Evolutionary conservation across 2,113 vertebrate species (phyloP), one percentile per base, ranked within the genome.

Genomic region (Oreotragus oreotragus): DNA sequence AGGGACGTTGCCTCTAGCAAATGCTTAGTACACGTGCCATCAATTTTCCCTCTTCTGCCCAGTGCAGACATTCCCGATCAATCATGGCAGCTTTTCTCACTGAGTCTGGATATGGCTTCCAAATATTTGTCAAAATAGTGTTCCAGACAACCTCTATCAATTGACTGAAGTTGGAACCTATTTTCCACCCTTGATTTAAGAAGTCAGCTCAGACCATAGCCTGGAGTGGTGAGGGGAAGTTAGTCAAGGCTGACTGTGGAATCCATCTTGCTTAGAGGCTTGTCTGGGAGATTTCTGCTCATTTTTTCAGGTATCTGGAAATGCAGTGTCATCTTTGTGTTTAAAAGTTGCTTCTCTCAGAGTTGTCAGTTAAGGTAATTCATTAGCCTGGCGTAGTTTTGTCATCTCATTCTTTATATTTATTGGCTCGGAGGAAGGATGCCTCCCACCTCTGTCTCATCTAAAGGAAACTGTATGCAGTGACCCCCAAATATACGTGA

Each of bases 131-230:
- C 96, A 91, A 93, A 93, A 88, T 95, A 96, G 87, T 89, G 73
- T 94, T 94, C 58, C 53, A 93, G 91, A 95, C 87, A 96, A 73
- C 87, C 62, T 97, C 88, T 96, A 87, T 97, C 94, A 96, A 80
- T 98, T 96, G 87, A 93, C 88, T 98, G 57, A 91, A 80, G 86
- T 89, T 93, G 91, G 85, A 95, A 94, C 91, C 83, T 95, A 15
- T 97, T 97, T 97, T 95, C 95, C 28, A 62, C 79, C 15, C 8
- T 94, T 97, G 95, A 98, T 98, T 96, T 98, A 97, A 97, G 91
- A 96, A 97, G 76, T 84, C 39, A 84, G 70, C 73, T 90, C 62
- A 96, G 79, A 84, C n/a, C 21, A 11, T 66, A 91, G 96, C 89
- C 94, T 96, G 25, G 87, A 96, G 91, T 92, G 55, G 33, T 84